Conservation (phyloP, 2,113 vertebrate species). For the Psettodes erumei region DNA sequence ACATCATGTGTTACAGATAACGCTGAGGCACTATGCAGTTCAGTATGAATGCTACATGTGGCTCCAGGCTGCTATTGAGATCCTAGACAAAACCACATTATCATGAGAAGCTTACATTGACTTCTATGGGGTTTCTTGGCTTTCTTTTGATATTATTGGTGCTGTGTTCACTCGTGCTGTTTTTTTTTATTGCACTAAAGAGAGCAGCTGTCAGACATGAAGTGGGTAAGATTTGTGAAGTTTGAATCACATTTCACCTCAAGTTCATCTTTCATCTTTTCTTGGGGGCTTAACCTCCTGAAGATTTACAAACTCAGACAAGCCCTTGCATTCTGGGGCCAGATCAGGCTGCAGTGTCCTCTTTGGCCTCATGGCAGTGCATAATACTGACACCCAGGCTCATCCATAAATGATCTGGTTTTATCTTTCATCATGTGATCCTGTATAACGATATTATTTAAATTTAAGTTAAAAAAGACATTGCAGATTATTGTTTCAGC, state of each 20-base stretch:
- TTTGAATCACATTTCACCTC: background rate
- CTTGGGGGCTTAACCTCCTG: background rate
- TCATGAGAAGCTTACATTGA: slow-evolving; percentile 54
- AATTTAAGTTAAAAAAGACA: background rate
- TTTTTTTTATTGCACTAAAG: background rate
- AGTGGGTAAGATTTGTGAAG: slow-evolving; percentile 17
- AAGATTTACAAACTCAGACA: background rate
- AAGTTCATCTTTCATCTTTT: background rate
- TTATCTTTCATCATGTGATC: background rate
- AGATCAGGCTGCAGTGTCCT: background rate
- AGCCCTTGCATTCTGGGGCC: no score
- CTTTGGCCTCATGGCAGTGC: background rate
- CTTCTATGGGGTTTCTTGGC: slow-evolving; percentile 23
- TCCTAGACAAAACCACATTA: slow-evolving; percentile 61
- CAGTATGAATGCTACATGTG: slow-evolving; percentile 37
- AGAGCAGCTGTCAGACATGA: slow-evolving; percentile 13
- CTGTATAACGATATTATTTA: background rate
- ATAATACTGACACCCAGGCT: background rate
- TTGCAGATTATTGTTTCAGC: slow-evolving; percentile 44
- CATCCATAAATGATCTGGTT: background rate
- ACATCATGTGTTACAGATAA: slow-evolving; percentile 47
- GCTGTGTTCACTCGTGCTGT: slow-evolving; percentile 27
- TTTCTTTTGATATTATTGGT: slow-evolving; percentile 52
- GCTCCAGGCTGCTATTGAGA: slow-evolving; percentile 59
- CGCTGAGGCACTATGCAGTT: slow-evolving; percentile 27